phyloP scores from a whole-genome alignment of 2,888 invertebrate species.

The Ctenicera cuprea region DNA sequence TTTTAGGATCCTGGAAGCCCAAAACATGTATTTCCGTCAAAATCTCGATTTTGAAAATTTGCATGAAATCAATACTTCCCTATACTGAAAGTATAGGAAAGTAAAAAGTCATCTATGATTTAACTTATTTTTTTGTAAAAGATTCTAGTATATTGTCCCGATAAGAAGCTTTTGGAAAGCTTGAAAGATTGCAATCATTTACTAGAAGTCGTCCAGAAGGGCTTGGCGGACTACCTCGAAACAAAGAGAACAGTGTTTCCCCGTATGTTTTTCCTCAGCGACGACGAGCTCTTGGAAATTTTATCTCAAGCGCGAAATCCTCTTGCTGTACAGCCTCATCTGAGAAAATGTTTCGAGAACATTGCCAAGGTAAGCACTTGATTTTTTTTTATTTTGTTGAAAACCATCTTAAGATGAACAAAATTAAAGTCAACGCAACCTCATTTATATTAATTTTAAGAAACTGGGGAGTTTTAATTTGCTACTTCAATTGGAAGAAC shows the following conservation, averaged over 20 bases:
- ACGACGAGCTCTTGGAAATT: slow-evolving; percentile 88
- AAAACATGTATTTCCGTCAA: no score
- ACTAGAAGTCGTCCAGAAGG: slow-evolving; percentile 83
- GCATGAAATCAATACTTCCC: no score
- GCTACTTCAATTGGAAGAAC: no score
- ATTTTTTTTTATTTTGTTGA: background rate
- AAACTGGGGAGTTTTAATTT: no score
- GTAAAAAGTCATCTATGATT: no score
- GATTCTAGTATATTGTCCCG: slow-evolving; percentile 81
- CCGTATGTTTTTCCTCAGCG: slow-evolving; percentile 87
- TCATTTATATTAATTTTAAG: no score
- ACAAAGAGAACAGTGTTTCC: slow-evolving; percentile 85
- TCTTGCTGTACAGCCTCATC: slow-evolving; percentile 85
- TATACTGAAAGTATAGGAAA: no score
- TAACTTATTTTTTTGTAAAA: slow-evolving; percentile 61
- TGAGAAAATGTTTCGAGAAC: slow-evolving; percentile 90
- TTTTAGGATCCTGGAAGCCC: no score
- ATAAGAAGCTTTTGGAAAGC: slow-evolving; percentile 80
- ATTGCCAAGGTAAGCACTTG: slow-evolving; percentile 76
- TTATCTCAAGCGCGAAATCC: slow-evolving; percentile 87
- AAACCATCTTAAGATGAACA: background rate
- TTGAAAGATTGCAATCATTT: slow-evolving; percentile 82
- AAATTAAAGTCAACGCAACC: background rate
- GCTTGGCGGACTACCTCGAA: slow-evolving; percentile 86
- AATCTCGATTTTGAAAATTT: no score